Evolutionary conservation across 2,113 vertebrate species (phyloP).

Genomic region (Ornithorhynchus anatinus): DNA sequence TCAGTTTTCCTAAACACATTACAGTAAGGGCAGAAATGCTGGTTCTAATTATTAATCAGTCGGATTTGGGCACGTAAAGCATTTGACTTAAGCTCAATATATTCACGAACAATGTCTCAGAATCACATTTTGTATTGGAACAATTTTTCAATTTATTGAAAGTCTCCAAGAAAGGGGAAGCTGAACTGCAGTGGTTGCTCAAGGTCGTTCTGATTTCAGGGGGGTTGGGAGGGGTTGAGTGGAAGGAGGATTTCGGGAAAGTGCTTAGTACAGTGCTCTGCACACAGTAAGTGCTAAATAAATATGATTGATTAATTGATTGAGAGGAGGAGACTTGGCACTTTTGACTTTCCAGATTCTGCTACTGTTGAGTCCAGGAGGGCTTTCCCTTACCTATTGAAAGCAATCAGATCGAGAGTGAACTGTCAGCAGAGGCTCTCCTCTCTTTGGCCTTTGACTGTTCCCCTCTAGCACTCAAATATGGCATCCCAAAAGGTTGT

Average conservation of each 20-base stretch:
- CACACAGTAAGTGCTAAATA: no score
- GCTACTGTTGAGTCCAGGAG: no score
- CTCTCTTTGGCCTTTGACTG: no score
- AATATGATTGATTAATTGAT: no score
- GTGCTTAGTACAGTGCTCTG: no score
- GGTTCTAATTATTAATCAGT: constrained; percentile 82
- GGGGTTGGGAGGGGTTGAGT: not conserved
- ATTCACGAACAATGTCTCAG: constrained; percentile 77
- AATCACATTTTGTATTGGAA: constrained; percentile 77
- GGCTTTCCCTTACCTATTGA: no score
- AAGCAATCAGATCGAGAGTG: no score
- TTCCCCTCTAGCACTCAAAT: no score
- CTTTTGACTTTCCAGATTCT: no score
- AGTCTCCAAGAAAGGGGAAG: constrained; percentile 67
- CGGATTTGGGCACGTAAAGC: constrained; percentile 75
- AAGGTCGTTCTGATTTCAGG: constrained; percentile 49
- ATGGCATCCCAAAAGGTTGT: no score
- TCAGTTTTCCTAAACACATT: constrained; percentile 84
- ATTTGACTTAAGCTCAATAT: constrained; percentile 79
- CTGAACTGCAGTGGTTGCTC: constrained; percentile 45
- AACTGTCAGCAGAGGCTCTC: no score
- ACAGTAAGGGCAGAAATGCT: constrained; percentile 77
- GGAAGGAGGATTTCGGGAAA: not conserved
- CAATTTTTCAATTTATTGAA: constrained; percentile 81
- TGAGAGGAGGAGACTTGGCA: no score